Percentiles rank a stretch among this genome's conserved stretches.
Evolutionary conservation across 2,113 vertebrate species (phyloP).

Genomic region (Xenopus tropicalis): UCB_Xtro_10.0 CM004448.2:86632001-86632500

Average conservation of each 20-base stretch:
- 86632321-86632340: conserved; percentile 58
- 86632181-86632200: conserved; percentile 56
- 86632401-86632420: conserved; percentile 45
- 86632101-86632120: conserved; percentile 48
- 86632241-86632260: conserved; percentile 67
- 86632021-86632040: neutral
- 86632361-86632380: conserved; percentile 24
- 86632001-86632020: neutral
- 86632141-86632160: conserved; percentile 51
- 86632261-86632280: conserved; percentile 65
- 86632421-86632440: conserved; percentile 53
- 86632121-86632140: conserved; percentile 45
- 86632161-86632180: conserved; percentile 57
- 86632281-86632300: conserved; percentile 68
- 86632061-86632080: neutral
- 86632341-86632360: conserved; percentile 60
- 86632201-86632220: conserved; percentile 52
- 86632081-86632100: conserved; percentile 20
- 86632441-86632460: conserved; percentile 69
- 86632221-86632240: conserved; percentile 59
- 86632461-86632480: conserved; percentile 57
- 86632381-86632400: conserved; percentile 28
- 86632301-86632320: conserved; percentile 58
- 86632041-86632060: neutral
- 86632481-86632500: conserved; percentile 63